Base-by-base conservation (phyloP, 2,888 invertebrate species). In the Yponomeuta cagnagella region DNA sequence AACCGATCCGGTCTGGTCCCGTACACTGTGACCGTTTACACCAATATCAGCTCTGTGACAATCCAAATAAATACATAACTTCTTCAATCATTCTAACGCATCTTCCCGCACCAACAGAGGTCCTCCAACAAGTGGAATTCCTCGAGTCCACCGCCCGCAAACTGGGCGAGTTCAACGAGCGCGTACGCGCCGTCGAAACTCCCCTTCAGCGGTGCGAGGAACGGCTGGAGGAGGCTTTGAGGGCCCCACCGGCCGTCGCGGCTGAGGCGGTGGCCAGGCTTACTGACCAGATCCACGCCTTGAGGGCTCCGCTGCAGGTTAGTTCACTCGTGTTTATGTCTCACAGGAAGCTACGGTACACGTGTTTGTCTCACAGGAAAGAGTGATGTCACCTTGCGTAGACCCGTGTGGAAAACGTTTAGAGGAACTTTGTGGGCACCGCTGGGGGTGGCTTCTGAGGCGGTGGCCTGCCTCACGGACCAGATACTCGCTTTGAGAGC, bases 181-280 rank as follows among this genome's bases (percentile, higher is more conserved):
- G 95, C 73, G 91, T 97, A 15, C 94, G 97, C 63, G 97, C 97
- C 71, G 93, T 98, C n/a, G 96, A 96, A 76, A 96, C 97, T 73
- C 95, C 96, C 5, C 93, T 98, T 72, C 95, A 96, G 79, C 94
- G 98, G 72, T 97, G 97, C 85, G 98, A 98, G 88, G 98, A 98
- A 87, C 95, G 96, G 74, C 80, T 92, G 15, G 73, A 74, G 2
- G 86, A 87, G 6, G 88, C 93, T 93, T 95, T 77, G 84, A 95
- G 70, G 93, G 96, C 77, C 93, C 95, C 82, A 94, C 96, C 75
- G 0, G 95, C 96, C 1, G 94, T 95, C 73, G 98, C 98, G 84
- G 93, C 97, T 71, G 98, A 97, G 72, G 95, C 97, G 73, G 96
- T 98, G 72, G 97, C 96, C 81, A 94, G 94, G 30, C 93, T 97